A percentile compares a stretch with the other conserved stretches of the same genome.
Conservation (phyloP, 2,888 invertebrate species). For the Atherix ibis region DNA sequence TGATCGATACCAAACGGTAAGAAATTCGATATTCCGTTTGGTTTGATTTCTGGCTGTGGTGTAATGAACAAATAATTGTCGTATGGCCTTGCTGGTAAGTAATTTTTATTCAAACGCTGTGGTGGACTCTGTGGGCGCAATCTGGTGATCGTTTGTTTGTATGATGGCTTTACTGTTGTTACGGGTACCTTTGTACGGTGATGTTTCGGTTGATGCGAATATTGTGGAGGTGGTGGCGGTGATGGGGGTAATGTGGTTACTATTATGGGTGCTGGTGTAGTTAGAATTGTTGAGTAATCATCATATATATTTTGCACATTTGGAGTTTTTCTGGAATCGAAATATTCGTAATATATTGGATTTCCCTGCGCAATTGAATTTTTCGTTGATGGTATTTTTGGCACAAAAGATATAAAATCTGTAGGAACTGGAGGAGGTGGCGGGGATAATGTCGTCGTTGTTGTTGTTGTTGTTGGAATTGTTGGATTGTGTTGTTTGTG, state of each 20-base stretch:
- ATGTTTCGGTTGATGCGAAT: background rate
- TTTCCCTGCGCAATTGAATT: conserved; percentile 25
- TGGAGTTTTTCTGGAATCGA: conserved; percentile 18
- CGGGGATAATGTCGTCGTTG: conserved; percentile 24
- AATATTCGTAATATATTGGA: conserved; percentile 33
- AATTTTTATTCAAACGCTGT: conserved; percentile 6
- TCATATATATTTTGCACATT: background rate
- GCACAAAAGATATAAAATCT: conserved; percentile 21
- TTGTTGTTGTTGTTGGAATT: conserved; percentile 31
- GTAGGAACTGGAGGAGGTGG: conserved; percentile 29
- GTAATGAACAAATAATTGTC: conserved; percentile 32
- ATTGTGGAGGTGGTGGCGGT: too few relatives aligned
- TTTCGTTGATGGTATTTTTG: conserved; percentile 18
- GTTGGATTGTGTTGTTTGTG: conserved; percentile 33
- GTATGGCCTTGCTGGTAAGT: conserved; percentile 8
- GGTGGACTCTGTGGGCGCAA: conserved; percentile 1
- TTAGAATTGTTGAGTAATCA: background rate
- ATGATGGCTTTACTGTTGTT: background rate
- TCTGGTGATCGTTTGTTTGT: background rate
- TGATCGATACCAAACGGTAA: conserved; percentile 3
- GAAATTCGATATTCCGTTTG: conserved; percentile 18
- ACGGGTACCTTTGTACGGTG: background rate
- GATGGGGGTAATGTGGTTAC: background rate
- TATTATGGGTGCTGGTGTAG: background rate
- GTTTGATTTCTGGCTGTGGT: conserved; percentile 36